Base-by-base conservation (phyloP, 2,797 vertebrate genomes). In the Macrochelys suwanniensis region DNA sequence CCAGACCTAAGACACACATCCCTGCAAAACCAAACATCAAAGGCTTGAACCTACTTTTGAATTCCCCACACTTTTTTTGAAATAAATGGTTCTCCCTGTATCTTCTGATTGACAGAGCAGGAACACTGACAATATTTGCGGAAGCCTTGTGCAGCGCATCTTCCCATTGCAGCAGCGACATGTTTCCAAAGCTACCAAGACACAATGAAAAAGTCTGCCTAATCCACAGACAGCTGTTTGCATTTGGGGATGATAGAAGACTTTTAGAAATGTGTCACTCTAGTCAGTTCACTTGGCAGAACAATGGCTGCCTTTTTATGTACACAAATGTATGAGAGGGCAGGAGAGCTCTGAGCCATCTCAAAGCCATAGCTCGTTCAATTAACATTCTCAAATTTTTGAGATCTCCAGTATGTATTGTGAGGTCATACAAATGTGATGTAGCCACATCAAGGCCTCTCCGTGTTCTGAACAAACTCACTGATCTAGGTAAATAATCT, bases 221-320 rank as follows among this genome's bases (percentile, higher is more conserved):
- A 76, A 93, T 82, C 56, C 85, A 83, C 92, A 89, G 92, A 57
- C 71, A 96, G 90, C 84, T 97, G 93, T 92, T 96, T 92, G 90
- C 88, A 77, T 96, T 95, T 90, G 92, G 68, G 83, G 61, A 59
- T 59, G 82, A 84, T 84, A 92, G 93, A 89, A 88, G 90, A 28
- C 28, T 61, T 80, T 85, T 87, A 89, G 88, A 94, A 96, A 95
- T 82, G 86, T 87, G 71, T 94, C 87, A 94, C 82, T 84, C 92
- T 76, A 95, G 92, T 85, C 83, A 94, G 88, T 93, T 87, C 28
- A 82, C 45, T 95, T 96, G 92, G 85, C 91, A 90, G 88, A 92
- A 92, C 89, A 93, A 16, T 21, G 79, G 79, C 94, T 97, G 89
- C 90, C 53, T 90, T 97, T 97, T 96, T 97, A 84, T 95, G 93